These are phyloP conservation scores for Portunus trituberculatus DNA, from an alignment of 1,140 invertebrate genomes.

Conservation along the genomic window DNA sequence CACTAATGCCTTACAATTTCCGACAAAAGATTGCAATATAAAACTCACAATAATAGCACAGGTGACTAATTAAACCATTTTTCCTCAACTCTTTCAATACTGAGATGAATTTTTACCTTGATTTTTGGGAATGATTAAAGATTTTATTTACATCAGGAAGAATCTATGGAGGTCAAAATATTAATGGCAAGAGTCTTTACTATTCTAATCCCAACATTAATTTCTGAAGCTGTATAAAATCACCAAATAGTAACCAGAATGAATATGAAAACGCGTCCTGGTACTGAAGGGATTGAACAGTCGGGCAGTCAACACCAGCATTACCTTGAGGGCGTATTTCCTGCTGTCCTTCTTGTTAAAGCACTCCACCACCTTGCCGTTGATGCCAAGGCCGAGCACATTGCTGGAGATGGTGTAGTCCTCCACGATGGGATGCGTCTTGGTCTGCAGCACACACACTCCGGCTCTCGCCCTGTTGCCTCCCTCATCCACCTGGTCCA, in stretches of 20 bases:
- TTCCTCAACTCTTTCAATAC: not conserved
- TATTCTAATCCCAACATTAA: too few species aligned
- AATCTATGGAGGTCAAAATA: too few species aligned
- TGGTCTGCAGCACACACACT: slow-evolving; percentile 69
- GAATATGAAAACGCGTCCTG: too few species aligned
- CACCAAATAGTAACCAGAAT: too few species aligned
- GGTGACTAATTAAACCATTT: too few species aligned
- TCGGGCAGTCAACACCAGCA: slow-evolving; percentile 53
- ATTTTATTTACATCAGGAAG: too few species aligned
- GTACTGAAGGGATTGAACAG: too few species aligned
- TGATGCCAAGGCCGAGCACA: slow-evolving; percentile 98
- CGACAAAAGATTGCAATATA: not conserved
- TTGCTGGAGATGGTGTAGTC: slow-evolving; percentile 97
- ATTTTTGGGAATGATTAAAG: not conserved
- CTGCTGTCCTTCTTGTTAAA: slow-evolving; percentile 85
- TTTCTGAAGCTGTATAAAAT: too few species aligned
- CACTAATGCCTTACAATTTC: not conserved
- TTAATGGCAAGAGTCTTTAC: too few species aligned
- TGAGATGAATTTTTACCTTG: too few species aligned
- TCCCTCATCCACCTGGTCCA: slow-evolving; percentile 38
- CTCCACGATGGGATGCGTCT: slow-evolving; percentile 81
- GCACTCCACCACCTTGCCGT: slow-evolving; percentile 91
- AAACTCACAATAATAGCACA: not conserved
- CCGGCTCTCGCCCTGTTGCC: not conserved
- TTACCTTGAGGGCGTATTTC: slow-evolving; percentile 94